Evolutionary conservation across 2,888 invertebrate genomes (phyloP).

Genomic region (Lamellibrachia satsuma): DNA sequence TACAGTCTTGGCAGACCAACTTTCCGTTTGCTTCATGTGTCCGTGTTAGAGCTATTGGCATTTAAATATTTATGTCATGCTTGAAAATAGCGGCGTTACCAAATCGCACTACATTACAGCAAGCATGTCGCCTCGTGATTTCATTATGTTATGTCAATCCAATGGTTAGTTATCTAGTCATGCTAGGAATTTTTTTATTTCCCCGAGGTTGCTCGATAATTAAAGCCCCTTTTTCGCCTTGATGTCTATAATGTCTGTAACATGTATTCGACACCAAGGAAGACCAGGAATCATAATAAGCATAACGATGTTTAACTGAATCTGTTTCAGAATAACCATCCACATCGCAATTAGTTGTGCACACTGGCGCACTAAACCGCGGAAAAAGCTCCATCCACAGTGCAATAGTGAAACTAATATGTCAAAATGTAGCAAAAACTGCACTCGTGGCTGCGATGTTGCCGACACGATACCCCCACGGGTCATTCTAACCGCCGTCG

Average conservation of each 20-base stretch:
- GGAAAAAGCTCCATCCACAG: not conserved
- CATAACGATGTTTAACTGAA: not conserved
- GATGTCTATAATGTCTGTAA: not conserved
- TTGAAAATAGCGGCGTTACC: too few relatives aligned
- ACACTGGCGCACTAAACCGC: not conserved
- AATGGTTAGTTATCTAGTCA: too few relatives aligned
- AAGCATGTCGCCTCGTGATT: too few relatives aligned
- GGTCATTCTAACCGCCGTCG: not conserved
- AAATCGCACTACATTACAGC: too few relatives aligned
- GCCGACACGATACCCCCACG: not conserved
- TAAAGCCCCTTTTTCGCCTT: too few relatives aligned
- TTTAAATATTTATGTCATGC: too few relatives aligned
- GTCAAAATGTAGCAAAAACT: not conserved
- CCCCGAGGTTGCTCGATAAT: too few relatives aligned
- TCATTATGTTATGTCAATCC: too few relatives aligned
- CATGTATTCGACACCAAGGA: not conserved
- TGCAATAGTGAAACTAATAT: not conserved
- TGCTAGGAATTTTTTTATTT: too few relatives aligned
- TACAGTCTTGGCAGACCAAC: too few relatives aligned
- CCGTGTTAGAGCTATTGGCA: too few relatives aligned
- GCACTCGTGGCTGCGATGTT: not conserved
- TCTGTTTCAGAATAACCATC: not conserved
- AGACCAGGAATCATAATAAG: not conserved
- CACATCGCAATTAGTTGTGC: not conserved
- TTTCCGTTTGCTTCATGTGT: too few relatives aligned